Conservation (phyloP, 2,888 invertebrate species). For the Stenodera caucasica region DNA sequence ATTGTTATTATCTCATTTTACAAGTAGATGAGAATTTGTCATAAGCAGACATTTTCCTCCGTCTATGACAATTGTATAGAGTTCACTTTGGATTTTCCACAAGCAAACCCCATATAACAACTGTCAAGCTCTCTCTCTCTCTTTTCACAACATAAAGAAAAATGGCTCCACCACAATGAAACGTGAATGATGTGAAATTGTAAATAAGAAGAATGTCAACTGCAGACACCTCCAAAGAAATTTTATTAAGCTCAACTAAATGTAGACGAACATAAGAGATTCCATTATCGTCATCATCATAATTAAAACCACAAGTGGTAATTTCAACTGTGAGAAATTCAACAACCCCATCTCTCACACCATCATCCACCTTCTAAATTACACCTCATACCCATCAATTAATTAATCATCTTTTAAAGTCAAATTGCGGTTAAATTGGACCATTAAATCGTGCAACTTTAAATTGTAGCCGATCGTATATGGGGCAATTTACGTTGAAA, state of each 20-base stretch:
- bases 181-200: neutral
- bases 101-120: neutral
- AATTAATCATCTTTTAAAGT: slow-evolving; percentile 10
- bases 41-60: neutral
- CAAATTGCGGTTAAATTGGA: slow-evolving; percentile 4
- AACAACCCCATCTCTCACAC: neutral
- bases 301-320: neutral
- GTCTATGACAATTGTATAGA: neutral
- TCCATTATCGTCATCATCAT: neutral
- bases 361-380: neutral
- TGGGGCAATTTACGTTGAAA: too few relatives aligned
- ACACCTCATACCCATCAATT: neutral
- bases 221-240: neutral
- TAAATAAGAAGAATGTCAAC: neutral
- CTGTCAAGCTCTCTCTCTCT: neutral
- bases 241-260: neutral
- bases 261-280: too few relatives aligned
- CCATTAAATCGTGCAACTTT: neutral
- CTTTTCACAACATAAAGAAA: neutral
- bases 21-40: neutral
- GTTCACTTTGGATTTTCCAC: neutral
- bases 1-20: neutral
- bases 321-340: neutral
- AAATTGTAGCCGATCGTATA: too few relatives aligned
- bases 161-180: neutral